These are phyloP conservation scores for Budorcas taxicolor DNA, from an alignment of 2,113 vertebrate genomes.

Conservation along the genomic window DNA sequence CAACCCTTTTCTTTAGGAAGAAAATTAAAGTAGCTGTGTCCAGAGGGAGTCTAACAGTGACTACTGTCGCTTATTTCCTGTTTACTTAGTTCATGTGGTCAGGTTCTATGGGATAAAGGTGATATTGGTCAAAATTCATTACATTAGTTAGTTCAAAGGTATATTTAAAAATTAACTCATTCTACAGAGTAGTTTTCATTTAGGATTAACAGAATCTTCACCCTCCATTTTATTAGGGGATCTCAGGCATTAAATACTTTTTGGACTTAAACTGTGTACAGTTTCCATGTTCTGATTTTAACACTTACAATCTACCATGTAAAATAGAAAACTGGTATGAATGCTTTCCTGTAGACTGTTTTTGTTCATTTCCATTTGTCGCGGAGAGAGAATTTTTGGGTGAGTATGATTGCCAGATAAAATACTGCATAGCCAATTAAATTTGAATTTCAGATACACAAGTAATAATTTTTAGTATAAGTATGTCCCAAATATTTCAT, in stretches of 20 bases:
- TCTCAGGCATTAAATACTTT: neutral
- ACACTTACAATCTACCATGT: neutral
- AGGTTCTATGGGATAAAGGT: neutral
- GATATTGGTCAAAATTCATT: neutral
- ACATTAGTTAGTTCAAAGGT: neutral
- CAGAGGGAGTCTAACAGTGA: neutral
- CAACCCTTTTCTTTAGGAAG: neutral
- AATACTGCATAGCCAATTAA: neutral
- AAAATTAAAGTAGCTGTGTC: slow-evolving; percentile 12
- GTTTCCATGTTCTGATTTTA: neutral
- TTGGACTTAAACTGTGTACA: neutral
- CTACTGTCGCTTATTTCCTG: neutral
- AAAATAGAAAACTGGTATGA: neutral
- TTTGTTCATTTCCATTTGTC: neutral
- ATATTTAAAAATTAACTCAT: neutral
- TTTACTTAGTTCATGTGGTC: neutral
- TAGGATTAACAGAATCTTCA: neutral
- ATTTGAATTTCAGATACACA: slow-evolving; percentile 20
- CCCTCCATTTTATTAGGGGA: neutral
- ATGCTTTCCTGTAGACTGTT: neutral
- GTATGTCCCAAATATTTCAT: neutral
- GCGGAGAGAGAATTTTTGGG: neutral
- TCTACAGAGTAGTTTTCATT: neutral
- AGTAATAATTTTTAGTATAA: neutral
- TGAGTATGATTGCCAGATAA: neutral